A percentile compares a stretch with the other conserved stretches of the same genome.
These are phyloP conservation scores for Phylloscopus trochiloides DNA, from an alignment of 2,113 vertebrate species.

Conservation along the genomic window DNA sequence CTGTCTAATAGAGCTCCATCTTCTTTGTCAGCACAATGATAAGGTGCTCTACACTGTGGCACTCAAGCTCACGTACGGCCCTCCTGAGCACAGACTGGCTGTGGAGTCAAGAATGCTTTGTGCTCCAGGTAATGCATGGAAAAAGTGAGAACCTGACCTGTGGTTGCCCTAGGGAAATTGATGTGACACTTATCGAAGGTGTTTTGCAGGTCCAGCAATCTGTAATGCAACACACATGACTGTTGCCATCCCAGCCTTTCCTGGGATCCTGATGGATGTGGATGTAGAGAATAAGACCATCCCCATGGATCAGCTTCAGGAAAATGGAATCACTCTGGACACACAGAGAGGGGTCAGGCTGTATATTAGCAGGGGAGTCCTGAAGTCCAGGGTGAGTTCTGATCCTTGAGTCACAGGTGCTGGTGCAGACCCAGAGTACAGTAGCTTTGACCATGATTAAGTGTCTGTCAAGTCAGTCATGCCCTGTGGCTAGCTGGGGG, in stretches of 20 bases:
- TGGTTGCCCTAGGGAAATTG: neutral
- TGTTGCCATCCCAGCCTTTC: conserved; percentile 69
- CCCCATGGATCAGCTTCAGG: neutral
- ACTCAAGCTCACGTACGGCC: conserved; percentile 18
- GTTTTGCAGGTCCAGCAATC: conserved; percentile 50
- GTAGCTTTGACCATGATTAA: neutral
- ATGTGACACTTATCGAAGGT: neutral
- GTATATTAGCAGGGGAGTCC: conserved; percentile 28
- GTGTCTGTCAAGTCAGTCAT: rapidly evolving
- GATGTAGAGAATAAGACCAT: conserved; percentile 13
- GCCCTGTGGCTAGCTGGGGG: neutral
- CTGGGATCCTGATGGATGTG: conserved; percentile 52
- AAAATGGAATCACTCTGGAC: conserved; percentile 49
- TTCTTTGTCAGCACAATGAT: conserved; percentile 25
- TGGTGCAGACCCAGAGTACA: neutral
- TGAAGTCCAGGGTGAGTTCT: conserved; percentile 63
- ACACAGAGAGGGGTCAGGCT: conserved; percentile 38
- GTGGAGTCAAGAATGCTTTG: conserved; percentile 65
- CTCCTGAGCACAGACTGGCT: neutral
- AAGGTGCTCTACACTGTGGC: conserved; percentile 39
- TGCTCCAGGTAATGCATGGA: conserved; percentile 50
- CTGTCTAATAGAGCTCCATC: neutral
- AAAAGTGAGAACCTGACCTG: neutral
- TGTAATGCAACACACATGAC: conserved; percentile 75
- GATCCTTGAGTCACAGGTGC: neutral